These are phyloP conservation scores for Batillaria attramentaria DNA, from an alignment of 1,140 invertebrate genomes.

Conservation along the genomic window DNA sequence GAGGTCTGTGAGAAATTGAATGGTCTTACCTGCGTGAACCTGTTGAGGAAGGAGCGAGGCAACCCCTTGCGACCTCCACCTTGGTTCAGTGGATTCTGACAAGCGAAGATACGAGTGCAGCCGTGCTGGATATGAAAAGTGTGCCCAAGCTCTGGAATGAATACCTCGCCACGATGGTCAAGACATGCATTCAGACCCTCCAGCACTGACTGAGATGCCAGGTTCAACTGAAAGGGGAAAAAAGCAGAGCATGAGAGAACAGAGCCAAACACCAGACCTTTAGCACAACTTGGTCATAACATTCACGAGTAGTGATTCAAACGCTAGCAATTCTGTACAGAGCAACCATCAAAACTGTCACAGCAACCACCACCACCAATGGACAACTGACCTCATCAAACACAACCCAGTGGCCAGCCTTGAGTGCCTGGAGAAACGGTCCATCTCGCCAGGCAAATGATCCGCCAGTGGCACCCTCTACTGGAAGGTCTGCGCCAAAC, in stretches of 20 bases:
- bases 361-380: too few relatives aligned
- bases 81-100: slow-evolving; percentile 97
- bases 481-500: slow-evolving; percentile 97
- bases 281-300: too few relatives aligned
- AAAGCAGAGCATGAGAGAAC: not conserved
- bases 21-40: slow-evolving; percentile 90
- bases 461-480: slow-evolving; percentile 85
- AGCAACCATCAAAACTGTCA: too few relatives aligned
- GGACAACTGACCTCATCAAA: slow-evolving; percentile 85
- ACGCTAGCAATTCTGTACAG: not conserved
- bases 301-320: too few relatives aligned
- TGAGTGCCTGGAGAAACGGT: slow-evolving; percentile 92
- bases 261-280: too few relatives aligned
- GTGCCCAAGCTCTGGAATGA: slow-evolving; percentile 92
- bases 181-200: slow-evolving; percentile 99
- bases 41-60: slow-evolving; percentile 97
- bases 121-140: slow-evolving; percentile 82
- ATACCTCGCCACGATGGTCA: slow-evolving; percentile 97
- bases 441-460: slow-evolving; percentile 96
- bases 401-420: slow-evolving; percentile 95
- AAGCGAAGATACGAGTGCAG: slow-evolving; percentile 92
- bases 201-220: slow-evolving; percentile 97
- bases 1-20: too few relatives aligned
- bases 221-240: slow-evolving; percentile 83
- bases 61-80: slow-evolving; percentile 95